Percentiles rank a stretch among this genome's conserved stretches.
phyloP scores from a whole-genome alignment of 2,888 invertebrate genomes.

The Nebria brevicollis region DNA sequence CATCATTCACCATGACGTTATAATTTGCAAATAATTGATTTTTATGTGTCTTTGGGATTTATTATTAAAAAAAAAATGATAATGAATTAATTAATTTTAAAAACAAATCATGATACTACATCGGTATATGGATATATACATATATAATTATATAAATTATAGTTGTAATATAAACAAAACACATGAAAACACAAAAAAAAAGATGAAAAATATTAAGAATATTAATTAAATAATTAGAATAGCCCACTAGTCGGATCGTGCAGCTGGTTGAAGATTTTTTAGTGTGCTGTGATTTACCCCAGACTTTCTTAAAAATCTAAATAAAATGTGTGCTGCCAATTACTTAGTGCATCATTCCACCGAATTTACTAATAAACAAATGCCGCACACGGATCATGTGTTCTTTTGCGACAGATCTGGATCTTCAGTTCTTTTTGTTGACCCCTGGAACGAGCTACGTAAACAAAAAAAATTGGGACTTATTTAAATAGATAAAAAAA shows the following conservation, averaged over 20 bases:
- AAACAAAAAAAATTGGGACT: neutral
- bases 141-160: constrained; percentile 58
- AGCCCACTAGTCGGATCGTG: constrained; percentile 51
- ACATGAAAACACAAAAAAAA: constrained; percentile 50
- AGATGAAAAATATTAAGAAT: constrained; percentile 25
- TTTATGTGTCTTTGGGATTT: constrained; percentile 58
- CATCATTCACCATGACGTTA: constrained; percentile 24
- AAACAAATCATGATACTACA: constrained; percentile 48
- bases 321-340: neutral
- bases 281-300: constrained; percentile 1
- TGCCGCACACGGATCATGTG: neutral
- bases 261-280: constrained; percentile 12
- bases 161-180: constrained; percentile 55
- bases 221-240: constrained; percentile 41
- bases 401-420: neutral
- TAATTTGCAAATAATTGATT: constrained; percentile 52
- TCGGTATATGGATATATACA: constrained; percentile 61
- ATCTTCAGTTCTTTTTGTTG: neutral
- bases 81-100: constrained; percentile 48
- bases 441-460: neutral
- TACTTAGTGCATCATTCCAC: neutral
- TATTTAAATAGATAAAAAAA: neutral
- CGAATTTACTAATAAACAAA: neutral
- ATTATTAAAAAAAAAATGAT: constrained; percentile 51
- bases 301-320: constrained; percentile 1